Evolutionary conservation across 2,797 vertebrate genomes (phyloP).

Genomic region (Sebastes taczanowskii): DNA sequence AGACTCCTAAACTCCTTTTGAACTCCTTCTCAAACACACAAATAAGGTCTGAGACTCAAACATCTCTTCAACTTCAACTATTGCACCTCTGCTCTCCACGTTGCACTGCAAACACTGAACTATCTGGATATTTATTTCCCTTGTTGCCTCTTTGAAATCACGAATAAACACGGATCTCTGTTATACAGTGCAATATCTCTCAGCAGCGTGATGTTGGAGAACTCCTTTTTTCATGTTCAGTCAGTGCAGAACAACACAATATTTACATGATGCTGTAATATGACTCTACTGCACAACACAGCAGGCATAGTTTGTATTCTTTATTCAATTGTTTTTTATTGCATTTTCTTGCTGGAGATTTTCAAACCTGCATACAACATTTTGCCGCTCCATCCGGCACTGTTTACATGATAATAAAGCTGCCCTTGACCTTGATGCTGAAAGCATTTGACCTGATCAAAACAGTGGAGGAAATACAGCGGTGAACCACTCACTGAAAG

Average conservation of each 20-base stretch:
- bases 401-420: constrained; percentile 46
- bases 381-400: constrained; percentile 13
- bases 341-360: too few relatives aligned
- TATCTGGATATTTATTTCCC: constrained; percentile 23
- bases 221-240: not conserved
- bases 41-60: constrained; percentile 4
- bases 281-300: not conserved
- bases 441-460: constrained; percentile 55
- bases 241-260: not conserved
- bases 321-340: not conserved
- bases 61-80: not conserved
- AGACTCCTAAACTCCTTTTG: constrained; percentile 28
- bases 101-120: not conserved
- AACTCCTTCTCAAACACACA: constrained; percentile 20
- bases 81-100: not conserved
- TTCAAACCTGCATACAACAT: not conserved
- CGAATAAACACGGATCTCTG: not conserved
- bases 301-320: not conserved
- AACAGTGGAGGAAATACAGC: constrained; percentile 40
- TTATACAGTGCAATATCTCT: not conserved
- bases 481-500: constrained; percentile 11
- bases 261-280: not conserved
- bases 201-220: not conserved
- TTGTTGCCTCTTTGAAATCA: not conserved
- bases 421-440: constrained; percentile 51